Evolutionary conservation across 2,888 invertebrate genomes (phyloP).

Genomic region (Acrocyrtus sp.): DNA sequence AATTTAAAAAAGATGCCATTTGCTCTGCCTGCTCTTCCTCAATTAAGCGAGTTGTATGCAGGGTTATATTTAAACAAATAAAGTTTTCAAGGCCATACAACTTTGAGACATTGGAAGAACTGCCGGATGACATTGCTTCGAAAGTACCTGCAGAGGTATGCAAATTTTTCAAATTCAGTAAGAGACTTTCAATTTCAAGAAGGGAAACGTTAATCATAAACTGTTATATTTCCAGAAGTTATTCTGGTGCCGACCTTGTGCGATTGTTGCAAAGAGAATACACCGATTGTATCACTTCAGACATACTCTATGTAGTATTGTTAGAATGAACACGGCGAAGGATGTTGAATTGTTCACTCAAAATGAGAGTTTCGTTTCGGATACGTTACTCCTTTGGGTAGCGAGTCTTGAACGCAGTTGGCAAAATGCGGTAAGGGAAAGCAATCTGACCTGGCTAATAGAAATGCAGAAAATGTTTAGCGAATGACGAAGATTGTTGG

Average conservation of each 20-base stretch:
- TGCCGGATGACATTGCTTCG: too few species aligned
- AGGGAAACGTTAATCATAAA: too few species aligned
- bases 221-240: neutral
- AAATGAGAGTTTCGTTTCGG: neutral
- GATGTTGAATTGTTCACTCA: neutral
- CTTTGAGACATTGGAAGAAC: too few species aligned
- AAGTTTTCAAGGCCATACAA: neutral
- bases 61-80: neutral
- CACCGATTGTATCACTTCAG: conserved; percentile 3
- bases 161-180: neutral
- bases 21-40: neutral
- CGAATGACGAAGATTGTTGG: neutral
- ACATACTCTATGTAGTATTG: neutral
- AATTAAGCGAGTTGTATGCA: neutral
- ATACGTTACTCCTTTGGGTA: neutral
- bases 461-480: neutral
- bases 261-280: neutral
- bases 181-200: neutral
- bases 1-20: neutral
- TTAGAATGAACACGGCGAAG: neutral
- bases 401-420: neutral
- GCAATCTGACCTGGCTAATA: too few species aligned
- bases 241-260: neutral
- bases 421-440: conserved; percentile 20
- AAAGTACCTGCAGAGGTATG: too few species aligned